A percentile compares a stretch with the other conserved stretches of the same genome.
These are phyloP conservation scores for Brachionus asplanchnoidis DNA, from an alignment of 1,140 invertebrate genomes.

Conservation along the genomic window DNA sequence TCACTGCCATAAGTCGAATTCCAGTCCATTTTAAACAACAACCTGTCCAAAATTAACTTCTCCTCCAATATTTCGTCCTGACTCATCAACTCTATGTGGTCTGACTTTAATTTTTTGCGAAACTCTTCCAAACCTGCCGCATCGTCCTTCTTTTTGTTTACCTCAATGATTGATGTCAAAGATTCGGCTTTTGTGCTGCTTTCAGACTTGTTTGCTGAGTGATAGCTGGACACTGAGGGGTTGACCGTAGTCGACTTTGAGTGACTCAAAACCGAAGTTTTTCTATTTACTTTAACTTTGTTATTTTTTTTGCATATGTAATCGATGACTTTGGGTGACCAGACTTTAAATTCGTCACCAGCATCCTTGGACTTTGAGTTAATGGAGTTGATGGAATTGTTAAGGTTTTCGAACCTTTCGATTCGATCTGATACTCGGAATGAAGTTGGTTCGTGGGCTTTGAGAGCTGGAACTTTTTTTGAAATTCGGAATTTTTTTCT, in stretches of 20 bases:
- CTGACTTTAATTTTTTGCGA: background rate
- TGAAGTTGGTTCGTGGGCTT: background rate
- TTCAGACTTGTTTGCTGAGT: background rate
- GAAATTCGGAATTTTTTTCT: background rate
- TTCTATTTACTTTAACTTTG: background rate
- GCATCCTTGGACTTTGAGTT: background rate
- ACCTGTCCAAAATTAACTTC: background rate
- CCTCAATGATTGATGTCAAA: background rate
- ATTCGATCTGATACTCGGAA: background rate
- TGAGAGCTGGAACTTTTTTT: background rate
- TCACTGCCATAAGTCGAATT: background rate
- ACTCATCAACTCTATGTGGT: background rate
- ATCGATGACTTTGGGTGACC: slow-evolving; percentile 22
- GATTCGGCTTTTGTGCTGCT: background rate
- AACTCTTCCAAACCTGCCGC: background rate
- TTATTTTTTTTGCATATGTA: slow-evolving; percentile 12
- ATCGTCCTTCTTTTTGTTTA: background rate
- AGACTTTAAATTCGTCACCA: slow-evolving; percentile 6
- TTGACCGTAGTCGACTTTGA: background rate
- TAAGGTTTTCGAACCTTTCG: background rate
- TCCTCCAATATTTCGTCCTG: background rate
- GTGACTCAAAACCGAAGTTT: background rate
- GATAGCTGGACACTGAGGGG: background rate
- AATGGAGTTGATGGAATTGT: background rate
- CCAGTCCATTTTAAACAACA: background rate